A percentile compares a stretch with the other conserved stretches of the same genome.
Evolutionary conservation across 2,888 invertebrate genomes (phyloP).

Genomic region (Masnerella sp.): DNA sequence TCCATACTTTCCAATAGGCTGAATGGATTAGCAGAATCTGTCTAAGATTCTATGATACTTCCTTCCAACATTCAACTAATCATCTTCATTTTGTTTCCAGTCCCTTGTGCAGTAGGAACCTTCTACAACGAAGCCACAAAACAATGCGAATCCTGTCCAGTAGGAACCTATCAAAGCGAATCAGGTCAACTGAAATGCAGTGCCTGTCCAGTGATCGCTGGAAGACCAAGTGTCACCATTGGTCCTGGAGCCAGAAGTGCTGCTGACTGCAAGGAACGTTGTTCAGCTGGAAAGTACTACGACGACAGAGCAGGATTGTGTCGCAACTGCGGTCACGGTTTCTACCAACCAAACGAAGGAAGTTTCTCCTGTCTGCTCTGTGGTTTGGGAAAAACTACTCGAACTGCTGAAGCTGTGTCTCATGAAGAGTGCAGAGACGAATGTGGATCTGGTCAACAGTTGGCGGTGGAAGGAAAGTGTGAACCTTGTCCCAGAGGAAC

Average conservation of each 20-base stretch:
- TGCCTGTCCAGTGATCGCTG: constrained; percentile 92
- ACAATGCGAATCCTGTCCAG: constrained; percentile 89
- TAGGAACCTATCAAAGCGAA: constrained; percentile 96
- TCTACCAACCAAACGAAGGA: constrained; percentile 94
- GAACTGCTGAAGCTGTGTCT: constrained; percentile 93
- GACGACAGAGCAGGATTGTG: constrained; percentile 93
- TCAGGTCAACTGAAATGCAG: constrained; percentile 93
- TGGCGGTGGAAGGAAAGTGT: constrained; percentile 92
- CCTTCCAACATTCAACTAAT: no score
- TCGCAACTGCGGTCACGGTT: constrained; percentile 94
- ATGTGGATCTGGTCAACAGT: constrained; percentile 90
- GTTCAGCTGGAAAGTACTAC: constrained; percentile 95
- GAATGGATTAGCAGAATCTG: no score
- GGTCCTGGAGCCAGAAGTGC: constrained; percentile 92
- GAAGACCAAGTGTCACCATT: constrained; percentile 92
- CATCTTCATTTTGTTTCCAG: constrained; percentile 75
- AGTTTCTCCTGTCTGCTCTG: constrained; percentile 93
- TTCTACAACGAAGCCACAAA: constrained; percentile 88
- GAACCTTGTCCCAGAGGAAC: constrained; percentile 94
- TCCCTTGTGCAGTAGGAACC: constrained; percentile 94
- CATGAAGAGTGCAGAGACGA: constrained; percentile 93
- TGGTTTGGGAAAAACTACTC: constrained; percentile 93
- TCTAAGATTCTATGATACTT: no score
- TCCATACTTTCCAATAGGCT: no score
- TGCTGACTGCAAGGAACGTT: constrained; percentile 94